phyloP scores from a whole-genome alignment of 2,888 invertebrate genomes.

The Dicranocentrus wangi region DNA sequence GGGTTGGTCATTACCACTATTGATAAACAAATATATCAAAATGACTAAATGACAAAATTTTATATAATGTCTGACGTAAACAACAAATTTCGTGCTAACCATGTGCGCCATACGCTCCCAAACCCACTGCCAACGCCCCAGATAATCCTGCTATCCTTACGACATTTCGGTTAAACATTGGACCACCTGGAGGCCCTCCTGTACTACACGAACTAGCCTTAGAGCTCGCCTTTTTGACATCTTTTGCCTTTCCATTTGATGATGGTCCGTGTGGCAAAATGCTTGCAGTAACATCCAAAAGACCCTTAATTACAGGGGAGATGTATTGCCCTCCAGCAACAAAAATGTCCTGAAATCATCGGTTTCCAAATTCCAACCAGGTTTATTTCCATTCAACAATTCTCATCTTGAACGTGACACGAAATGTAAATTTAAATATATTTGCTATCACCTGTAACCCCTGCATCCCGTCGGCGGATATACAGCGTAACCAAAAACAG shows the following conservation, averaged over 20 bases:
- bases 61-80: background rate
- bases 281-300: slow-evolving; percentile 61
- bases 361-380: background rate
- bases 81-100: slow-evolving; percentile 36
- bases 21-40: background rate
- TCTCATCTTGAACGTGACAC: too few relatives aligned
- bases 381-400: too few relatives aligned
- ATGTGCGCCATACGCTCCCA: slow-evolving; percentile 73
- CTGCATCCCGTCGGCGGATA: slow-evolving; percentile 50
- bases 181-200: slow-evolving; percentile 39
- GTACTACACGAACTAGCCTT: slow-evolving; percentile 22
- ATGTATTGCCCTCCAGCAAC: slow-evolving; percentile 59
- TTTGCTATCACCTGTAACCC: slow-evolving; percentile 59
- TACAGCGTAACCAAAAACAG: slow-evolving; percentile 48
- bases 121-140: slow-evolving; percentile 70
- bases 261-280: slow-evolving; percentile 54
- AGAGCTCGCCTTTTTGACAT: slow-evolving; percentile 15
- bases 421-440: too few relatives aligned
- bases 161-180: slow-evolving; percentile 64
- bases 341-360: slow-evolving; percentile 65
- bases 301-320: slow-evolving; percentile 64
- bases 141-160: slow-evolving; percentile 71
- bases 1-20: slow-evolving; percentile 70
- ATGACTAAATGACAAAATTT: background rate
- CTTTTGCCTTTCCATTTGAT: slow-evolving; percentile 44